phyloP scores from a whole-genome alignment of 2,797 vertebrate genomes.

The Pelochelys cantorii region DNA sequence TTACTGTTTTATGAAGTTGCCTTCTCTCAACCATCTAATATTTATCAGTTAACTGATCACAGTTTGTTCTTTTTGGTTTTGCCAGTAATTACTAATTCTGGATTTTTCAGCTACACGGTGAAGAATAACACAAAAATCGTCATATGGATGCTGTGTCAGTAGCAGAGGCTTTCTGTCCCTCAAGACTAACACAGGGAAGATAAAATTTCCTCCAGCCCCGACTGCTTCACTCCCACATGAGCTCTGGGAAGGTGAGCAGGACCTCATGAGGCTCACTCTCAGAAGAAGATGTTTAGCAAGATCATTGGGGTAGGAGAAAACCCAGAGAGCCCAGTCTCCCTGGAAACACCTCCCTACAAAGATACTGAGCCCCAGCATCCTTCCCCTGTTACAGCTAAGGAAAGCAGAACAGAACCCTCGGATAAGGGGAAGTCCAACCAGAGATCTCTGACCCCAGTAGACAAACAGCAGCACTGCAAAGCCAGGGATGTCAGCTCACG shows the following conservation, averaged over 20 bases:
- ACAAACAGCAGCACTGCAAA: fast-evolving
- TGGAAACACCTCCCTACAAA: not conserved
- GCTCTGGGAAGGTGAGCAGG: slow-evolving; percentile 11
- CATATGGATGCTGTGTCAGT: not conserved
- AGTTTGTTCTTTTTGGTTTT: slow-evolving; percentile 17
- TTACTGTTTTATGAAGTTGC: not conserved
- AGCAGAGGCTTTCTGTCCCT: not conserved
- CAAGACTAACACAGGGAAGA: not conserved
- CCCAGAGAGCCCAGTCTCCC: not conserved
- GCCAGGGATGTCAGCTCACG: fast-evolving
- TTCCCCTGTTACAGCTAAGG: not conserved
- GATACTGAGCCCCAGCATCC: too few species aligned
- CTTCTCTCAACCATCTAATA: not conserved
- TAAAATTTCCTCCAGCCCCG: not conserved
- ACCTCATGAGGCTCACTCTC: not conserved
- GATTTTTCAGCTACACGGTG: not conserved
- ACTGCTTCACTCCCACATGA: not conserved
- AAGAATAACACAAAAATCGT: not conserved
- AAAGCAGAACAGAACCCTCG: not conserved
- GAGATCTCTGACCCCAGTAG: not conserved
- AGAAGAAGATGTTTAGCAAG: not conserved
- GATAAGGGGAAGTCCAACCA: not conserved
- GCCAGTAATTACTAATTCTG: not conserved
- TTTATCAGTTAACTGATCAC: not conserved
- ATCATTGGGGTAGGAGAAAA: not conserved